Evolutionary conservation across 2,888 invertebrate genomes (phyloP), one percentile per base, ranked within the genome.

Genomic region (Oligia fasciuncula): DNA sequence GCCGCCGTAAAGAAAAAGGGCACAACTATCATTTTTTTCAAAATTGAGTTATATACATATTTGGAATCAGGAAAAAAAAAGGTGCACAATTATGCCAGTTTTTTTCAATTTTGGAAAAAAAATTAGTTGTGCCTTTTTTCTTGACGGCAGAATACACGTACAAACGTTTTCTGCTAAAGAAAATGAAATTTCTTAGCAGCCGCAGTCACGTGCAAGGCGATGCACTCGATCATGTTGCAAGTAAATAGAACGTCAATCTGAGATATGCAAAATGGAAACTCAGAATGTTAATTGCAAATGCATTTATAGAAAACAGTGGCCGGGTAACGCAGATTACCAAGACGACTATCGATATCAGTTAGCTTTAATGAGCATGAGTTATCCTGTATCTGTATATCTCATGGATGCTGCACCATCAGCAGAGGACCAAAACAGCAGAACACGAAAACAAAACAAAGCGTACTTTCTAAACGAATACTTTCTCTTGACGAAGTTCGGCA

Each of bases 381-480:
- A 90, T 88, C 89, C 79, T 57, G 63, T 68, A 68, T 46, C 78
- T 79, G 89, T 89, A 84, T 90, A 91, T 92, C 86, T 89, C 91
- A 90, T 90, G 85, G 85, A 87, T 85, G 79, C 82, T 87, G 83
- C 85, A 84, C 87, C 92, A 93, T 92, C 91, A 91, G 85, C 90
- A 85, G 92, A 94, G 92, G 93, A 92, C 91, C 89, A 91, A 86
- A 91, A 90, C 86, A 92, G 89, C 89, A 90, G 89, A 90, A 92
- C 93, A 92, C 85, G 92, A 94, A 93, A 94, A 94, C 93, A 92
- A 94, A 94, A 94, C 94, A 94, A 94, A 93, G 93, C 90, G 88
- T 88, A 93, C 95, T 95, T 95, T 95, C 95, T 94, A 95, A 94
- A 91, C 92, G 90, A 93, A 93, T 89, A 94, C 95, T 95, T 95